Percentiles rank a stretch among this genome's conserved stretches.
phyloP scores from a whole-genome alignment of 2,797 vertebrate species.

The Chlorospingus flavigularis region DNA sequence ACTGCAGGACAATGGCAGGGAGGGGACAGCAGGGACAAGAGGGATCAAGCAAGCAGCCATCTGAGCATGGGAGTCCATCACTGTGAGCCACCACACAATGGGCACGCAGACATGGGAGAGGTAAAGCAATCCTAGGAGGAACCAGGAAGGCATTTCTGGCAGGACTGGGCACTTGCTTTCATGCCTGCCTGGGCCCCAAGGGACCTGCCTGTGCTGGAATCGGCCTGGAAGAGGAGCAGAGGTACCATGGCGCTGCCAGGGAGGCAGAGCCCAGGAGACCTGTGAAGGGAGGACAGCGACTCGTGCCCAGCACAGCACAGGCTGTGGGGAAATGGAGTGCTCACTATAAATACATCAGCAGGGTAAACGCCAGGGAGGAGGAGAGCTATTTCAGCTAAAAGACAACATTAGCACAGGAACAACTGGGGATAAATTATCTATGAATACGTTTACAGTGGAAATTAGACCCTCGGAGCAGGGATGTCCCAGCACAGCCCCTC shows the following conservation, averaged over 20 bases:
- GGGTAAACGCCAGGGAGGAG: constrained; percentile 30
- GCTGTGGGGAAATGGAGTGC: not conserved
- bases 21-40: not conserved
- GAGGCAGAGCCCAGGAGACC: not conserved
- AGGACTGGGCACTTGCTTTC: not conserved
- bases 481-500: not conserved
- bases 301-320: not conserved
- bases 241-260: not conserved
- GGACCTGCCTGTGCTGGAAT: not conserved
- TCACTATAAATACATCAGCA: constrained; percentile 54
- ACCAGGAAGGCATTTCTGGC: not conserved
- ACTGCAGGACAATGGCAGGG: rapidly evolving
- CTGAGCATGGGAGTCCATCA: rapidly evolving
- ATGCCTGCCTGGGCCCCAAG: not conserved
- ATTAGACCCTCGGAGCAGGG: not conserved
- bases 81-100: rapidly evolving
- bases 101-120: not conserved
- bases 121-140: not conserved
- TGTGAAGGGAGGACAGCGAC: not conserved
- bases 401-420: constrained; percentile 40
- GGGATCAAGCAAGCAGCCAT: rapidly evolving
- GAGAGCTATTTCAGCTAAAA: constrained; percentile 65
- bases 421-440: constrained; percentile 49
- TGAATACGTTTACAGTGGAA: constrained; percentile 43
- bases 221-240: not conserved